Evolutionary conservation across 1,140 invertebrate genomes (phyloP).

Genomic region (Saxidomus purpurata): DNA sequence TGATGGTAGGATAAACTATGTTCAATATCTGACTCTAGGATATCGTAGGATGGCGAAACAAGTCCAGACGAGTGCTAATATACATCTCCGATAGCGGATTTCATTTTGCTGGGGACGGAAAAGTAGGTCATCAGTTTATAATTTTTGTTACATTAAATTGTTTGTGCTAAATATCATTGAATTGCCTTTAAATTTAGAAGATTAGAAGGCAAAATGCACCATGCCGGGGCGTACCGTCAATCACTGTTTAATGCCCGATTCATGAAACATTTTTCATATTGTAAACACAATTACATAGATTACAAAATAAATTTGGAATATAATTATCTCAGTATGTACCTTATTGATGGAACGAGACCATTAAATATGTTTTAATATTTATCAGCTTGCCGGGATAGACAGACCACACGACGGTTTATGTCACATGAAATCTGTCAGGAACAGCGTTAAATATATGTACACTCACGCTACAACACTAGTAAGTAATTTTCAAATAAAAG

Average conservation of each 20-base stretch:
- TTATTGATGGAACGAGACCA: too few species aligned
- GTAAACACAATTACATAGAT: neutral
- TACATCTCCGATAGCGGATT: slow-evolving; percentile 99
- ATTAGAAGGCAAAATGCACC: too few species aligned
- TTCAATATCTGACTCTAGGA: neutral
- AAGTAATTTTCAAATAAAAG: too few species aligned
- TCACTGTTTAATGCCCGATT: neutral
- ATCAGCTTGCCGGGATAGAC: slow-evolving; percentile 94
- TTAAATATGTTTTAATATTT: neutral
- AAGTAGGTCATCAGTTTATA: slow-evolving; percentile 87
- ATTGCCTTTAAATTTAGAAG: too few species aligned
- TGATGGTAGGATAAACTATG: too few species aligned
- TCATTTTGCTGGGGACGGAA: slow-evolving; percentile 98
- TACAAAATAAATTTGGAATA: neutral
- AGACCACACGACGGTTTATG: slow-evolving; percentile 97
- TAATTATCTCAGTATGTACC: neutral
- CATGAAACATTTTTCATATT: neutral
- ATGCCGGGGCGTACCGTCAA: too few species aligned
- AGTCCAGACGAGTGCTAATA: slow-evolving; percentile 96
- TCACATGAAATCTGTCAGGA: slow-evolving; percentile 89
- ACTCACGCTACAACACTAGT: slow-evolving; percentile 6
- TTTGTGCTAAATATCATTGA: too few species aligned
- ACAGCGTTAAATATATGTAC: slow-evolving; percentile 10
- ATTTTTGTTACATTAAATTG: neutral
- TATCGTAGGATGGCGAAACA: slow-evolving; percentile 93